Conservation (phyloP, 2,113 vertebrate genomes). For the Isichthys henryi region DNA sequence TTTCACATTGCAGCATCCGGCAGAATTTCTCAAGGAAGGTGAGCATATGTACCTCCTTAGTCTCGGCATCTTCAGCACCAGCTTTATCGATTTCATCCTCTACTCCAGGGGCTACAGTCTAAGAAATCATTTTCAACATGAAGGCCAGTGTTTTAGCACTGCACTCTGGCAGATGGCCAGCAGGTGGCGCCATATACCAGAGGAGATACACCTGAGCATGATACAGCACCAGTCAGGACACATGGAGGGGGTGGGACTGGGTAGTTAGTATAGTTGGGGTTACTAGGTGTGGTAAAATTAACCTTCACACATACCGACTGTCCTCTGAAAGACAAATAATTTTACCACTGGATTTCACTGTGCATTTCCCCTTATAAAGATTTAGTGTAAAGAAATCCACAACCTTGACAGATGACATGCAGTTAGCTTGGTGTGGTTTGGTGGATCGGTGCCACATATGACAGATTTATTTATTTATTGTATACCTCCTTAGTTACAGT, state of each 20-base stretch:
- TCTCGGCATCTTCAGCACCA: conserved; percentile 26
- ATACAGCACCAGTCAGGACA: conserved; percentile 14
- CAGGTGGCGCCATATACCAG: conserved; percentile 22
- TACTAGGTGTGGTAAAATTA: conserved; percentile 1
- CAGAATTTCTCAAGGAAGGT: neutral
- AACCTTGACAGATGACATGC: neutral
- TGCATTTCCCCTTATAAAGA: conserved; percentile 21
- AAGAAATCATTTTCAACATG: conserved; percentile 33
- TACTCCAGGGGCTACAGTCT: conserved; percentile 28
- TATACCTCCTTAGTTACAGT: neutral
- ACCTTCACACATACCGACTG: neutral
- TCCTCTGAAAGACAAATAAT: neutral
- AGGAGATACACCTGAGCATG: conserved; percentile 12
- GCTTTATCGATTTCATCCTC: conserved; percentile 31
- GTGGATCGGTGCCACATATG: neutral
- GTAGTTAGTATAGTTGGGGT: neutral
- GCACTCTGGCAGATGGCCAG: conserved; percentile 11
- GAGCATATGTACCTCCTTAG: conserved; percentile 42
- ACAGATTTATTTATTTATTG: neutral
- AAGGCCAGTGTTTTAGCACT: conserved; percentile 23
- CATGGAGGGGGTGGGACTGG: neutral
- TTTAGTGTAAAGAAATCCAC: neutral
- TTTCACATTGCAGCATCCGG: neutral
- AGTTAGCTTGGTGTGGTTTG: neutral
- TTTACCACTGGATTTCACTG: neutral